phyloP scores from a whole-genome alignment of 1,140 invertebrate species.

The Pollicipes pollicipes region DNA sequence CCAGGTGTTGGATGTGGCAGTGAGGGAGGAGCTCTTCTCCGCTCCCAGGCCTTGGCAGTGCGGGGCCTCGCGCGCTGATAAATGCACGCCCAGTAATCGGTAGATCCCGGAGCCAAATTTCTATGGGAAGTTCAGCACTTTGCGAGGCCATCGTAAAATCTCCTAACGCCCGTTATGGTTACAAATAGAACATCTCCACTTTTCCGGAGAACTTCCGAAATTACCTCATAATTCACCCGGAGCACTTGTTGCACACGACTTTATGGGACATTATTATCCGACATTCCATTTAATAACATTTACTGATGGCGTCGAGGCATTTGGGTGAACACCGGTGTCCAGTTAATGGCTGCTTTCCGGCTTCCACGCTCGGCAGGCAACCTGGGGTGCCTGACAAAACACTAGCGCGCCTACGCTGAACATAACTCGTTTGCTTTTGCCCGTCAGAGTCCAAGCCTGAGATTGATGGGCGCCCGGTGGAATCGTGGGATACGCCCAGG shows the following conservation, averaged over 20 bases:
- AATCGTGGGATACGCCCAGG: too few relatives aligned
- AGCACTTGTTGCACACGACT: neutral
- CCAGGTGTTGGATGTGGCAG: too few relatives aligned
- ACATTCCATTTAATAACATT: neutral
- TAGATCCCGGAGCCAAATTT: neutral
- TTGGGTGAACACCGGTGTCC: neutral
- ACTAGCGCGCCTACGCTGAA: too few relatives aligned
- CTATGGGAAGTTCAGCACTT: neutral
- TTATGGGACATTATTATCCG: constrained; percentile 1
- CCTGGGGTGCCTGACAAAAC: neutral
- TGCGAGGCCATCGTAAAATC: neutral
- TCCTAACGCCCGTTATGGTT: neutral
- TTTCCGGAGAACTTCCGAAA: neutral
- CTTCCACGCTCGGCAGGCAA: neutral
- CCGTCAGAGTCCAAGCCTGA: too few relatives aligned
- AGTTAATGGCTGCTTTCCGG: neutral
- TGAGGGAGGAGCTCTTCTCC: too few relatives aligned
- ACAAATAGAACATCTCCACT: constrained; percentile 2
- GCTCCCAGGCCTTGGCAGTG: too few relatives aligned
- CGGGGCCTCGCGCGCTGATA: too few relatives aligned
- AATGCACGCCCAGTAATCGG: too few relatives aligned
- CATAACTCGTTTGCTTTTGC: too few relatives aligned
- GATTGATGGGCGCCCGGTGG: too few relatives aligned
- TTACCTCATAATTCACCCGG: neutral
- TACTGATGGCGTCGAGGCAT: neutral